Percentiles rank a stretch among this genome's conserved stretches.
Evolutionary conservation across 2,797 vertebrate species (phyloP).

Genomic region (Kryptolebias ocellatus): DNA sequence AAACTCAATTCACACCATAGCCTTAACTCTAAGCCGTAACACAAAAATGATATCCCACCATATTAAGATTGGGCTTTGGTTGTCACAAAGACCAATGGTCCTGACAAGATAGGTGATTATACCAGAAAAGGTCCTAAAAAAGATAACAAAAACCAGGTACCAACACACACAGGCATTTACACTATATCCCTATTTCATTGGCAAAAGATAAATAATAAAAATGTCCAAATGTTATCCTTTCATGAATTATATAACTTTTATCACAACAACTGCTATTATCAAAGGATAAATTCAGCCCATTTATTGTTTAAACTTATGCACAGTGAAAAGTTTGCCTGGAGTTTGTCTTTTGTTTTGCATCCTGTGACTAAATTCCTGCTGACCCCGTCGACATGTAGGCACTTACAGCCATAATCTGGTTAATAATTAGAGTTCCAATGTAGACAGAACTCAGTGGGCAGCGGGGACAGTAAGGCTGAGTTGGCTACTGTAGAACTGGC

Average conservation of each 20-base stretch:
- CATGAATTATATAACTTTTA: not conserved
- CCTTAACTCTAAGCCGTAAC: too few species aligned
- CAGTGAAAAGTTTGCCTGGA: conserved; percentile 6
- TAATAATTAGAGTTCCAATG: conserved; percentile 67
- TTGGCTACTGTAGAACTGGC: conserved; percentile 71
- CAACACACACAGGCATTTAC: too few species aligned
- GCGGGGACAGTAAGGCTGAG: conserved; percentile 78
- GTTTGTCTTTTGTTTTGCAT: conserved; percentile 9
- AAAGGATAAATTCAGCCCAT: conserved; percentile 8
- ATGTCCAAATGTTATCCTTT: too few species aligned
- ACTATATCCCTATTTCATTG: too few species aligned
- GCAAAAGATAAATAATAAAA: too few species aligned
- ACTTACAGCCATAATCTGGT: conserved; percentile 64
- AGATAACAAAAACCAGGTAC: too few species aligned
- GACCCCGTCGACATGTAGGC: conserved; percentile 27
- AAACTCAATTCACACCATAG: too few species aligned
- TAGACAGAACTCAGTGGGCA: conserved; percentile 72
- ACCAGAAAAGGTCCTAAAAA: too few species aligned
- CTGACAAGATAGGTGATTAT: too few species aligned
- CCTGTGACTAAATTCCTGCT: conserved; percentile 21
- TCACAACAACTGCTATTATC: not conserved
- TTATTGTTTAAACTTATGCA: conserved; percentile 10
- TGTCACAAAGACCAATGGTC: too few species aligned
- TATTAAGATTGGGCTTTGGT: too few species aligned
- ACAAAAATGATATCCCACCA: too few species aligned